Percentiles rank a stretch among this genome's conserved stretches.
Evolutionary conservation across 2,113 vertebrate species (phyloP).

Genomic region (Myxocyprinus asiaticus): DNA sequence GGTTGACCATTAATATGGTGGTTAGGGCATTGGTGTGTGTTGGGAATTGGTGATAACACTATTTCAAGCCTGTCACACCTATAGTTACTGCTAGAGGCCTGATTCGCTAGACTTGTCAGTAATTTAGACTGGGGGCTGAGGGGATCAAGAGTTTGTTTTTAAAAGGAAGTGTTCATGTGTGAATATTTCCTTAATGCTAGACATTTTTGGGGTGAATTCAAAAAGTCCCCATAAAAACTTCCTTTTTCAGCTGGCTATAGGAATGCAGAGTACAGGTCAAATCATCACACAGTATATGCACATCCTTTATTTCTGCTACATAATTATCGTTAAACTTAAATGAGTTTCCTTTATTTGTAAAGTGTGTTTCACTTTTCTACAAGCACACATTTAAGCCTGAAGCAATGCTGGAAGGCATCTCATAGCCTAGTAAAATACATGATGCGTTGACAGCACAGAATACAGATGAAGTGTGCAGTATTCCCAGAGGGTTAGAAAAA

Average conservation of each 20-base stretch:
- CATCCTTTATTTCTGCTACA: neutral
- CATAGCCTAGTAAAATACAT: constrained; percentile 1
- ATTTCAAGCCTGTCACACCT: too few relatives aligned
- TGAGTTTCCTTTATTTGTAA: constrained; percentile 14
- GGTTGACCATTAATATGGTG: too few relatives aligned
- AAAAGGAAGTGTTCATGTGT: constrained; percentile 14
- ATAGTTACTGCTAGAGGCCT: too few relatives aligned
- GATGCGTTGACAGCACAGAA: constrained; percentile 1
- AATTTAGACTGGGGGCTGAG: constrained; percentile 1
- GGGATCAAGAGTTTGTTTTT: constrained; percentile 7
- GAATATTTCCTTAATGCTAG: constrained; percentile 18
- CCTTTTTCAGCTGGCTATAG: neutral
- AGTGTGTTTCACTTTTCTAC: neutral
- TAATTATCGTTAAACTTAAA: neutral
- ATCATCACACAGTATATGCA: neutral
- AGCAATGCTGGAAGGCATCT: constrained; percentile 10
- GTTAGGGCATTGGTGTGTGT: too few relatives aligned
- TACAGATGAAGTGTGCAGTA: neutral
- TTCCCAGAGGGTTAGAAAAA: neutral
- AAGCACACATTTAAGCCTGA: neutral
- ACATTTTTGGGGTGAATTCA: neutral
- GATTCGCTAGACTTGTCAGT: neutral
- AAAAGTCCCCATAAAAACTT: constrained; percentile 21
- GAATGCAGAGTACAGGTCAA: neutral
- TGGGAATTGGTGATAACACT: too few relatives aligned